Conservation (phyloP, 92 coral and sea anemone genomes). For the Chrysogorgia sp. region DNA sequence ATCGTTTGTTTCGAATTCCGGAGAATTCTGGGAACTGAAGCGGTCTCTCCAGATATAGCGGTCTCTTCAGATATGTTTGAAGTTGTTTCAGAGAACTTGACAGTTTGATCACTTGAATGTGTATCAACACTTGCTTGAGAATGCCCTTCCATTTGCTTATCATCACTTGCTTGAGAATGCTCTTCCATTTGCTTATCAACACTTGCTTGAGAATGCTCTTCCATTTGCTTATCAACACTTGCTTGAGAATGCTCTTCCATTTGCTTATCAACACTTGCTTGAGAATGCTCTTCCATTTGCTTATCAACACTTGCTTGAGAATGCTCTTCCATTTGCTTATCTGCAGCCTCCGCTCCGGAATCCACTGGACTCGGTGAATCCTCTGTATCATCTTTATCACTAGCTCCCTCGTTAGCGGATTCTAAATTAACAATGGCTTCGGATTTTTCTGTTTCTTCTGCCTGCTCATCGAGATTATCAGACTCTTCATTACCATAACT, state of each 20-base stretch:
- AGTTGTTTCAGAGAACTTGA: neutral
- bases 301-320: too few species aligned
- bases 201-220: neutral
- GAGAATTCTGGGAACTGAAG: neutral
- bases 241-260: neutral
- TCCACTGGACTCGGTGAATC: neutral
- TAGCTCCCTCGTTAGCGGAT: neutral
- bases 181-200: neutral
- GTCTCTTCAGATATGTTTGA: neutral
- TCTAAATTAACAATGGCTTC: neutral
- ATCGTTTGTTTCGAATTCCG: neutral
- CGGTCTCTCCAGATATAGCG: neutral
- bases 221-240: neutral
- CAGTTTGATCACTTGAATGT: neutral
- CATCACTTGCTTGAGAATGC: neutral
- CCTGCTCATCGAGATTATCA: neutral
- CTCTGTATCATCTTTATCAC: neutral
- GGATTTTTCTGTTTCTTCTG: neutral
- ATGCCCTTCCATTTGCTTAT: too few species aligned
- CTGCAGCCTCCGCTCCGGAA: neutral
- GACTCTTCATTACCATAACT: constrained; percentile 38
- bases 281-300: neutral
- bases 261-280: neutral
- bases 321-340: neutral
- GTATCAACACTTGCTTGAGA: neutral